Percentiles rank a stretch among this genome's conserved stretches.
These are phyloP conservation scores for Epinotia demarniana DNA, from an alignment of 2,888 invertebrate species.

Conservation along the genomic window DNA sequence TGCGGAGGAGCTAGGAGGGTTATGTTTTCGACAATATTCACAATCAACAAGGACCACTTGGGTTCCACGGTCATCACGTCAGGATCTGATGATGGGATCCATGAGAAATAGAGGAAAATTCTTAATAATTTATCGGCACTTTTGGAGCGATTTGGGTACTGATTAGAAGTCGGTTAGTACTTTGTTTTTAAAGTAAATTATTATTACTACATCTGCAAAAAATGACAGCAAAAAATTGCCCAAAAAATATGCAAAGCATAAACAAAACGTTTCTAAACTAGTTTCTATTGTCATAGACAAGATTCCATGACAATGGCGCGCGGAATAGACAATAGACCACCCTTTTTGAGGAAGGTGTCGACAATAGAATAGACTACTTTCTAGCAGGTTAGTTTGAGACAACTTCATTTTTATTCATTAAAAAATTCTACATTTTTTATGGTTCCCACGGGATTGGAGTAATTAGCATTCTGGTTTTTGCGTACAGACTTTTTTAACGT, in stretches of 20 bases:
- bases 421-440: conserved; percentile 12
- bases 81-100: too few relatives aligned
- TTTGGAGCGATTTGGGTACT: too few relatives aligned
- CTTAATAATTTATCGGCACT: too few relatives aligned
- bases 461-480: conserved; percentile 23
- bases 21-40: background rate
- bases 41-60: too few relatives aligned
- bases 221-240: conserved; percentile 14
- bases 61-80: too few relatives aligned
- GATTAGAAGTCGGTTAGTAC: too few relatives aligned
- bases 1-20: background rate
- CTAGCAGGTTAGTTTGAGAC: conserved; percentile 33
- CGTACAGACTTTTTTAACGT: background rate
- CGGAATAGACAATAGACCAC: conserved; percentile 31
- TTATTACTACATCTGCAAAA: conserved; percentile 3
- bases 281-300: conserved; percentile 41
- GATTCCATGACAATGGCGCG: conserved; percentile 16
- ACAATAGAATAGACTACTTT: conserved; percentile 36
- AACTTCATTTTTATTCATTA: conserved; percentile 39
- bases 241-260: conserved; percentile 35
- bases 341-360: conserved; percentile 26
- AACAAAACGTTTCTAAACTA: conserved; percentile 38
- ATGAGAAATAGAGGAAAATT: too few relatives aligned
- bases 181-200: too few relatives aligned
- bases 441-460: conserved; percentile 28